These are phyloP conservation scores for Ciona savignyi DNA, from an alignment of 23 tunicate genomes.

Conservation along the genomic window DNA sequence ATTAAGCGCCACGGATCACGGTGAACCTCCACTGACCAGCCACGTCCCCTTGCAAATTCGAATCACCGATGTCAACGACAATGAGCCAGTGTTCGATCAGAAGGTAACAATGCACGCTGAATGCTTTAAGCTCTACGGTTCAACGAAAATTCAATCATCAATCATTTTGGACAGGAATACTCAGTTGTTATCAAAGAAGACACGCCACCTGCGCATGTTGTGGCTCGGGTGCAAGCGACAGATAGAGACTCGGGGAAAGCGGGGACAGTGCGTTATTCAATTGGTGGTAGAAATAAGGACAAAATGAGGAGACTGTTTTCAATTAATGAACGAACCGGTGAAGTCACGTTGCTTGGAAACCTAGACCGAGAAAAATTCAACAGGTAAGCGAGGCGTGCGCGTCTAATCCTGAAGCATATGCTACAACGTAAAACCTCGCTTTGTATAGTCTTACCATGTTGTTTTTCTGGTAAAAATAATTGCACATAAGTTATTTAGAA, in stretches of 20 bases:
- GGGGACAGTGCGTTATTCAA: slow-evolving; percentile 34
- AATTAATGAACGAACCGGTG: slow-evolving; percentile 30
- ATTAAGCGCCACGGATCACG: slow-evolving; percentile 16
- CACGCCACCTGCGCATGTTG: slow-evolving; percentile 22
- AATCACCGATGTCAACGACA: slow-evolving; percentile 25
- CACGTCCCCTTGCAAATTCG: slow-evolving; percentile 24
- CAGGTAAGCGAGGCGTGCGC: slow-evolving; percentile 14
- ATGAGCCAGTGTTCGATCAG: slow-evolving; percentile 18
- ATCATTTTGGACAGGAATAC: slow-evolving; percentile 18
- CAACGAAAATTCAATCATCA: background rate
- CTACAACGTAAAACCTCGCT: background rate
- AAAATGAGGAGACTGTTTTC: background rate
- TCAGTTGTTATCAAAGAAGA: slow-evolving; percentile 22
- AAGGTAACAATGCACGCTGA: slow-evolving; percentile 24
- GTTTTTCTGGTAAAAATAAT: no score
- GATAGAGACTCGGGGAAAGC: slow-evolving; percentile 37
- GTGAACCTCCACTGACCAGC: slow-evolving; percentile 7
- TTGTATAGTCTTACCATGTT: no score
- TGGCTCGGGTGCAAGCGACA: slow-evolving; percentile 28
- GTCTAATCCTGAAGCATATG: background rate
- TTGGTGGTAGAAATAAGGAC: slow-evolving; percentile 17
- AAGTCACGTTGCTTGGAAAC: slow-evolving; percentile 20
- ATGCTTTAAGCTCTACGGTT: no score
- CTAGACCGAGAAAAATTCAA: slow-evolving; percentile 44
- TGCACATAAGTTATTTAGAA: no score